Conservation (phyloP, 2,113 vertebrate genomes). For the Lanius ludovicianus region DNA sequence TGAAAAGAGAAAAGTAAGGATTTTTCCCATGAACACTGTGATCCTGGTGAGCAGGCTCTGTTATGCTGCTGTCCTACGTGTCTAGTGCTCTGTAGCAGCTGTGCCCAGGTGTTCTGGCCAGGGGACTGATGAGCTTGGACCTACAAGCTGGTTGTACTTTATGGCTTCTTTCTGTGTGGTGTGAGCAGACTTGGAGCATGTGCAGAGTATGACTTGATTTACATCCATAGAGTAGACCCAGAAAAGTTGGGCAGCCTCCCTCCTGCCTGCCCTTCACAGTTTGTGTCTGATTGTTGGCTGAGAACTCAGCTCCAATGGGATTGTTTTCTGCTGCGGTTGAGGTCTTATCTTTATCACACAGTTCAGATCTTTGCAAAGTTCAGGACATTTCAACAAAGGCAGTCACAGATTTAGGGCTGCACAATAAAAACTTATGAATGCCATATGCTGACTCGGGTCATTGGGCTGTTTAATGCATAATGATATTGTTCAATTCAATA, state of each 20-base stretch:
- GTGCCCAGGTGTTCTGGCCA: not conserved
- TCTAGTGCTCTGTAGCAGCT: not conserved
- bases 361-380: not conserved
- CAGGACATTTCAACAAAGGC: not conserved
- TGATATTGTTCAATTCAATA: not conserved
- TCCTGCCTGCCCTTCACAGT: not conserved
- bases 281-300: not conserved
- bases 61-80: not conserved
- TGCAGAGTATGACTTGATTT: not conserved
- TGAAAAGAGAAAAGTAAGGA: not conserved
- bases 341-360: not conserved
- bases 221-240: fast-evolving
- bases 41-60: not conserved
- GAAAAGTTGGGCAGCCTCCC: not conserved
- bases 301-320: not conserved
- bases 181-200: not conserved
- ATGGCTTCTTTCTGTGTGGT: fast-evolving
- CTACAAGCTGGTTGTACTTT: not conserved
- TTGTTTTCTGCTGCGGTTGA: not conserved
- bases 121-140: not conserved
- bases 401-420: not conserved
- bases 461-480: not conserved
- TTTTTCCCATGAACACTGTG: not conserved
- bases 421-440: not conserved
- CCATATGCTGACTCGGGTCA: not conserved